phyloP scores from a whole-genome alignment of 2,888 invertebrate species.

The Lasioglossum marginatum region DNA sequence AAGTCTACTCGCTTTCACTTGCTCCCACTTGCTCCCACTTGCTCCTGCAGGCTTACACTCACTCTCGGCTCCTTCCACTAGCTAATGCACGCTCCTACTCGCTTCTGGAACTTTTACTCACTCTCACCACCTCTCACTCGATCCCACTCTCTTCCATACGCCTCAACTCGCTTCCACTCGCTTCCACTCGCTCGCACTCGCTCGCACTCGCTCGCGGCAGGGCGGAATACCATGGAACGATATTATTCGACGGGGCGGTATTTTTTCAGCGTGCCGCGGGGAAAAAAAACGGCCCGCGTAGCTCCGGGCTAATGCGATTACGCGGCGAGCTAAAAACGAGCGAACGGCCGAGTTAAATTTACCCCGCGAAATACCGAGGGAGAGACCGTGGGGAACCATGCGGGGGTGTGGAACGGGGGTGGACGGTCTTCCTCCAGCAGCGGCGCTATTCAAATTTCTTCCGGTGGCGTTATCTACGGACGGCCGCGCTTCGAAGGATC shows the following conservation, averaged over 20 bases:
- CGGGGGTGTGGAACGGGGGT: background rate
- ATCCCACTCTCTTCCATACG: background rate
- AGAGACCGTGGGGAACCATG: background rate
- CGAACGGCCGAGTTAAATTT: constrained; percentile 72
- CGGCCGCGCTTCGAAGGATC: constrained; percentile 18
- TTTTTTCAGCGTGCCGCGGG: constrained; percentile 40
- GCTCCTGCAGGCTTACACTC: no score
- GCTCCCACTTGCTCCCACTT: no score
- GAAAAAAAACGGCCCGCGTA: constrained; percentile 14
- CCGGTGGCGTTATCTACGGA: constrained; percentile 25
- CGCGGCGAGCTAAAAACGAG: constrained; percentile 69
- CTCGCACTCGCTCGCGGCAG: background rate
- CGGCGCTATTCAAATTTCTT: constrained; percentile 34
- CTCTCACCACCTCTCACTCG: no score
- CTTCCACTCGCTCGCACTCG: no score
- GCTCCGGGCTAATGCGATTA: constrained; percentile 61
- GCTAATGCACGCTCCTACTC: background rate
- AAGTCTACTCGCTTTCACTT: no score
- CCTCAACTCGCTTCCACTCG: no score
- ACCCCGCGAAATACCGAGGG: constrained; percentile 64
- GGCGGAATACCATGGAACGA: constrained; percentile 35
- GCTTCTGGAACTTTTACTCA: background rate
- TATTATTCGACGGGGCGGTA: constrained; percentile 35
- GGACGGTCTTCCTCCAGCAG: constrained; percentile 4
- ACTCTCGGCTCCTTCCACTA: no score